A percentile compares a stretch with the other conserved stretches of the same genome.
phyloP scores from a whole-genome alignment of 1,140 invertebrate species.

The Aethina tumida region DNA sequence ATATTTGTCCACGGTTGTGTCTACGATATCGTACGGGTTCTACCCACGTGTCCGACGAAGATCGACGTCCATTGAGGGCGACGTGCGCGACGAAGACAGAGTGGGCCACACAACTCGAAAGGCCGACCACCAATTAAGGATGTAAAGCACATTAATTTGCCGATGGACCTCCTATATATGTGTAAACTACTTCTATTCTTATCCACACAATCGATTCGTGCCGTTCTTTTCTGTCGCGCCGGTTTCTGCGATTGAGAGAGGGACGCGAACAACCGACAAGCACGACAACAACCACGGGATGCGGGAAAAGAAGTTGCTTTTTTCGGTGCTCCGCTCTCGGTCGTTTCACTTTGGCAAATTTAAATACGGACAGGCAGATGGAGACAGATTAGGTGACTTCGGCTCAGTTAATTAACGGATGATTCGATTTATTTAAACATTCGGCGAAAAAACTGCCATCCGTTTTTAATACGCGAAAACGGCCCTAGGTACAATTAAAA shows the following conservation, averaged over 20 bases:
- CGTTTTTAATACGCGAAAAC: too few species aligned
- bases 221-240: neutral
- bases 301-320: conserved; percentile 17
- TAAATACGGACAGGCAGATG: conserved; percentile 20
- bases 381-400: conserved; percentile 16
- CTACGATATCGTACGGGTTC: conserved; percentile 27
- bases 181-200: conserved; percentile 21
- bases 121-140: conserved; percentile 37
- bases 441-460: too few species aligned
- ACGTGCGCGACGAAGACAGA: conserved; percentile 19
- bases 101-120: conserved; percentile 35
- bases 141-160: conserved; percentile 39
- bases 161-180: conserved; percentile 32
- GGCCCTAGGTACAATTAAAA: too few species aligned
- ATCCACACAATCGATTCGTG: conserved; percentile 5
- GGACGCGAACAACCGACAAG: neutral
- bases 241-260: neutral
- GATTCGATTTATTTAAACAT: too few species aligned
- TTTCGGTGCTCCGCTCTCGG: conserved; percentile 10
- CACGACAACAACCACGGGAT: neutral
- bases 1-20: conserved; percentile 35
- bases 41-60: conserved; percentile 18
- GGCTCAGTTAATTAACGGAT: conserved; percentile 15
- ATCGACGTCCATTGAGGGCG: conserved; percentile 8
- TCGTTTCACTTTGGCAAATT: conserved; percentile 27